Base-by-base conservation (phyloP, 2,113 vertebrate species). In the Leptosomus discolor region DNA sequence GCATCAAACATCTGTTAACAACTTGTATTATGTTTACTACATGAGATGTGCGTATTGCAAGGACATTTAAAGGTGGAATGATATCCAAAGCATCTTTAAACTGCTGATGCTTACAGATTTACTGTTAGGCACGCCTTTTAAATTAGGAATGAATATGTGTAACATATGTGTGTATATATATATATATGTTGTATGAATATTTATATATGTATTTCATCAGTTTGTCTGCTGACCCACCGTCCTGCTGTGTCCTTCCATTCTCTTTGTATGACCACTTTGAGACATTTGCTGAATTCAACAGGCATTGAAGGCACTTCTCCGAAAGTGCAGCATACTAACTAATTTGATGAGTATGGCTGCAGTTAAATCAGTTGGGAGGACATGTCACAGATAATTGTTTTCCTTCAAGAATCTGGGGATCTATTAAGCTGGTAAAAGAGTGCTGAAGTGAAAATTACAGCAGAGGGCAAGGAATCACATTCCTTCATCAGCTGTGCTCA, bases 241-340 rank as follows among this genome's bases (percentile, higher is more conserved):
- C 57, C 68, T 76, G 57, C 32, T n/a, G 16, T 43, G 29, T 37
- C 48, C 61, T 13, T 46, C 45, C 54, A 13, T 56, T 75, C 61
- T 53, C 18, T 20, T 1, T 13, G 29, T 23, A 5, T 6, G 34
- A 67, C 50, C 57, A 48, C 13, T 36, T 70, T 54, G 34, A 90
- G 60, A 37, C 5, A 5, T 13, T 8, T 11, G 8, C 4, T 39
- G 48, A 77, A 68, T 58, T 77, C 61, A 43, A 11, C 13, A 27
- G 57, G 39, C 60, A n/a, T 0, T n/a, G 48, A 80, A 12, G 11
- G 9, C 15, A 6, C 29, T 23, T 68, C 27, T 15, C 6, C 0
- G 0, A 57, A 75, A 43, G 32, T 6, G 32, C 5, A 26, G 71
- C 46, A n/a, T 3, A 7, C 21, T 32, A 36, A n/a, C n/a, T 74